These are phyloP conservation scores for Hemicordylus capensis DNA, from an alignment of 2,113 vertebrate species.

Conservation along the genomic window DNA sequence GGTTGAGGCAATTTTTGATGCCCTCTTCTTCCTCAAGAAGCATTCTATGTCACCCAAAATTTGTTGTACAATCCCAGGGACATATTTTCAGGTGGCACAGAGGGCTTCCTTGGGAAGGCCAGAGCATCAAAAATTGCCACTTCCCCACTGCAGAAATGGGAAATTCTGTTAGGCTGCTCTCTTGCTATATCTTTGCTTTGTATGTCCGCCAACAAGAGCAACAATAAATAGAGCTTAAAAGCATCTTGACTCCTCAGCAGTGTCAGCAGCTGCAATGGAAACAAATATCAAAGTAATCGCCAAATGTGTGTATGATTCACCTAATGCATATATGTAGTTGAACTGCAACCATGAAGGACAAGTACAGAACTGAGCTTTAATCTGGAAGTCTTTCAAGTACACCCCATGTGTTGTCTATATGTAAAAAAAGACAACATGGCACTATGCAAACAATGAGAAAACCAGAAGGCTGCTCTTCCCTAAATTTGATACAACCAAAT, in stretches of 20 bases:
- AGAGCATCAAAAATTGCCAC: too few relatives aligned
- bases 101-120: too few relatives aligned
- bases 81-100: too few relatives aligned
- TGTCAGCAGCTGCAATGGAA: neutral
- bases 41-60: too few relatives aligned
- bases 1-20: too few relatives aligned
- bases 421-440: neutral
- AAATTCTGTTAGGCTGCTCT: too few relatives aligned
- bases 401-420: neutral
- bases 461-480: neutral
- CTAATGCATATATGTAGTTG: neutral
- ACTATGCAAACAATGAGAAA: neutral
- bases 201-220: too few relatives aligned
- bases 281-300: neutral
- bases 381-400: neutral
- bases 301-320: neutral
- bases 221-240: neutral
- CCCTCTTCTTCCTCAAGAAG: too few relatives aligned
- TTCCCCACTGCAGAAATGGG: too few relatives aligned
- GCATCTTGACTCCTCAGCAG: neutral
- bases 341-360: neutral
- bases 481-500: neutral
- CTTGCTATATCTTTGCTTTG: too few relatives aligned
- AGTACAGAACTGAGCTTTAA: neutral
- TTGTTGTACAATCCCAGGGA: too few relatives aligned